Percentiles rank a stretch among this genome's conserved stretches.
Conservation (phyloP, 2,113 vertebrate genomes). For the Bettongia penicillata region DNA sequence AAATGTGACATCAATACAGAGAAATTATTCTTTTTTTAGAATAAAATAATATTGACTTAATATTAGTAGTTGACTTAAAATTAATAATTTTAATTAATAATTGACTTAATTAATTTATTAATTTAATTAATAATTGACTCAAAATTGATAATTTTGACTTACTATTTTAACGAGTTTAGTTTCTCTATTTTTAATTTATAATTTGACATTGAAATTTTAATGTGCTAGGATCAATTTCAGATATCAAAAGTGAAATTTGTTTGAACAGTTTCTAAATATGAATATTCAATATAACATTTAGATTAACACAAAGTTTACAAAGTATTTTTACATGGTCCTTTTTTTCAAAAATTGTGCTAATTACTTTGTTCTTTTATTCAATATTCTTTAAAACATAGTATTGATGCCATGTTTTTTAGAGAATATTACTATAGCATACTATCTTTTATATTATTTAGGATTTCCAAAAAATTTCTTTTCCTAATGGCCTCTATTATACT, state of each 20-base stretch:
- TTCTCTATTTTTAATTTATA: background rate
- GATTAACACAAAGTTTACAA: background rate
- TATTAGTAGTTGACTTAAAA: too few relatives aligned
- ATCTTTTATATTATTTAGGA: background rate
- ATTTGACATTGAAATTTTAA: background rate
- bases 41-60: too few relatives aligned
- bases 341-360: background rate
- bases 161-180: background rate
- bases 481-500: background rate
- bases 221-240: background rate
- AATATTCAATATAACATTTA: background rate
- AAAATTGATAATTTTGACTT: background rate
- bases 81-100: too few relatives aligned
- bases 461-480: background rate
- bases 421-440: background rate
- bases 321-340: background rate
- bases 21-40: background rate
- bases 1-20: background rate
- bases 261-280: background rate
- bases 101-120: too few relatives aligned
- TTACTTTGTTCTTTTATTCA: background rate
- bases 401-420: background rate
- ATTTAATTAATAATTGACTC: too few relatives aligned
- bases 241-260: background rate
- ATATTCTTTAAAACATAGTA: background rate